Base-by-base conservation (phyloP, 2,113 vertebrate genomes). In the Xiphophorus couchianus region DNA sequence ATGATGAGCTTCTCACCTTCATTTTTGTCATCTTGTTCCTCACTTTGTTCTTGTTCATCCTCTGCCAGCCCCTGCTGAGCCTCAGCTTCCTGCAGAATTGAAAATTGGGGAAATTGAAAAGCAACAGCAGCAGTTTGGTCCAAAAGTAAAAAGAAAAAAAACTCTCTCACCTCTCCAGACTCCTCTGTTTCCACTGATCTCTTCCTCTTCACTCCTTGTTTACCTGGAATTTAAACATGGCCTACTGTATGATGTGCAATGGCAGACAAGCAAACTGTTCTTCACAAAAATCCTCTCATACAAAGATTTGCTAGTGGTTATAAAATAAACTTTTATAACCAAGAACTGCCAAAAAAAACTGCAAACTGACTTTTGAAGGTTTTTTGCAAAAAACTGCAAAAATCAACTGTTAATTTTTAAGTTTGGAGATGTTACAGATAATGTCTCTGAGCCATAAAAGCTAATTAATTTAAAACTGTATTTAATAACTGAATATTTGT, bases 191-290 rank as follows among this genome's bases (percentile, higher is more conserved):
- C 91, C 30, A 90, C 86, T 10, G 86, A 91, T 33, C 81, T 76
- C 78, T 83, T 93, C 66, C 91, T 91, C 82, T 93, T 92, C 66
- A 80, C 7, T 13, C 87, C 73, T 51, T 89, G 69, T 73, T 88
- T 70, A 78, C 76, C 93, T 94, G 79, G 5, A 64, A 69, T 6
- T n/a, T 31, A 62, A 70, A 62, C 2, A 71, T 17, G 25, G 63
- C 39, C 19, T 3, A 31, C 62, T 54, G 37, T 22, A 62, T 61
- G 2, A 3, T 2, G 44, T 30, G 1, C 54, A 13, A 0, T 3
- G 30, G n/a, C 22, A 58, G 15, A 48, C 4, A 17, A 48, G 44
- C 44, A 48, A 28, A 27, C 25, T 28, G 5, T 13, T 12, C 12
- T 62, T 29, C 5, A 62, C 29, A 62, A 29, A 29, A 30, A 17